Base-by-base conservation (phyloP, 2,797 vertebrate species). In the Cephalopachus bancanus region DNA sequence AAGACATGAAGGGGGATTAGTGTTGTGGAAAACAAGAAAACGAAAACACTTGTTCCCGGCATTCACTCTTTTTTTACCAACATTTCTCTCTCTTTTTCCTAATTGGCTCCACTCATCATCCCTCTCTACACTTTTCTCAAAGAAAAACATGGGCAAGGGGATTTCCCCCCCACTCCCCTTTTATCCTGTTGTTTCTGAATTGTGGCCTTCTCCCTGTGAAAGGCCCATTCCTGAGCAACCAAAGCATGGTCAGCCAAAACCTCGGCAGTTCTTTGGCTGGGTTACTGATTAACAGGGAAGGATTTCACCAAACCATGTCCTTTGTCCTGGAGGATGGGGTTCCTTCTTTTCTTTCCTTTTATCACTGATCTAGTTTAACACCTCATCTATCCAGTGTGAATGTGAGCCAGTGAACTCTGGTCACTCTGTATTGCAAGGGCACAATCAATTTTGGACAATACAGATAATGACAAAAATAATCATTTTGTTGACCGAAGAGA, bases 11-110 rank as follows among this genome's bases (percentile, higher is more conserved):
- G 26, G 49, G 53, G 65, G 30, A 65, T 51, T 49, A 11, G 69
- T 51, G 49, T 28, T 57, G 15, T 93, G n/a, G 84, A 81, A 76
- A 93, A 93, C 1, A 55, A 59, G 55, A 95, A 65, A 95, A 92
- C 59, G 44, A 59, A 89, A 94, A 74, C 62, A 69, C 6, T 15
- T 79, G 30, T 87, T 80, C 44, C 8, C 15, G 30, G 85, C 15
- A 59, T 37, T 65, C 28, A 26, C 7, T 51, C 37, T 69, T 74
- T 62, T 30, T 26, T 69, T 24, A 24, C 9, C 60, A 51, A 14
- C 55, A 6, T 44, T 62, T 64, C 64, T 33, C 49, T 65, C 26
- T 16, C 37, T 14, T 64, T 24, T 37, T 2, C 49, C 37, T 28
- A 51, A 57, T n/a, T 53, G 51, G 11, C 24, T 49, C 67, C 24